These are phyloP conservation scores for Scaptomyza polygonia DNA, from an alignment of 2,888 invertebrate genomes.

Conservation along the genomic window DNA sequence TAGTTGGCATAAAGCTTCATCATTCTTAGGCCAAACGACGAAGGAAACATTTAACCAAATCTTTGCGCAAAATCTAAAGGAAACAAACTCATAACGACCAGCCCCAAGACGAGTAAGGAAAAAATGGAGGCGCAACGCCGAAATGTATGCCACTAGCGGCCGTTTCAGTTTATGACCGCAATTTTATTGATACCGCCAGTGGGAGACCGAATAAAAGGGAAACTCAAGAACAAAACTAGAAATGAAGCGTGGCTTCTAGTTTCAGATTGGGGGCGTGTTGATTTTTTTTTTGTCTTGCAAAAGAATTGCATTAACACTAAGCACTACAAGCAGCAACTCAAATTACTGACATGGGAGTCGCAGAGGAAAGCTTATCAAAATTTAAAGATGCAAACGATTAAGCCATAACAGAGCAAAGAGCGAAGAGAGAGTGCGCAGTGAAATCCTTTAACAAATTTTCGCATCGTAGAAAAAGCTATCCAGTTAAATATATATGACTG, in stretches of 20 bases:
- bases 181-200: constrained; percentile 78
- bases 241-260: constrained; percentile 35
- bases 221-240: constrained; percentile 2
- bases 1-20: not conserved
- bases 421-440: constrained; percentile 11
- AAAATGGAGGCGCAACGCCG: constrained; percentile 8
- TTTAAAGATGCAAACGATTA: constrained; percentile 59
- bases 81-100: constrained; percentile 71
- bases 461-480: constrained; percentile 9
- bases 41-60: constrained; percentile 66
- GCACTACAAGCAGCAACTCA: constrained; percentile 46
- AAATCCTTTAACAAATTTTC: constrained; percentile 41
- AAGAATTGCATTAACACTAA: constrained; percentile 60
- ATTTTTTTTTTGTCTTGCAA: too few species aligned
- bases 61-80: constrained; percentile 57
- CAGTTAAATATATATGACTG: constrained; percentile 40
- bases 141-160: constrained; percentile 44
- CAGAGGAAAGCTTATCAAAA: constrained; percentile 27
- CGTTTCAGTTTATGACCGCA: constrained; percentile 66
- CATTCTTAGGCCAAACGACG: constrained; percentile 21
- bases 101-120: not conserved
- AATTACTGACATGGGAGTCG: constrained; percentile 36
- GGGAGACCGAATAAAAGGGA: constrained; percentile 61
- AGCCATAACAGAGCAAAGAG: constrained; percentile 16
- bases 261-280: constrained; percentile 51